Evolutionary conservation across 1,140 invertebrate species (phyloP), one percentile per base, ranked within the genome.

Genomic region (Philotrypesis tridentata): DNA sequence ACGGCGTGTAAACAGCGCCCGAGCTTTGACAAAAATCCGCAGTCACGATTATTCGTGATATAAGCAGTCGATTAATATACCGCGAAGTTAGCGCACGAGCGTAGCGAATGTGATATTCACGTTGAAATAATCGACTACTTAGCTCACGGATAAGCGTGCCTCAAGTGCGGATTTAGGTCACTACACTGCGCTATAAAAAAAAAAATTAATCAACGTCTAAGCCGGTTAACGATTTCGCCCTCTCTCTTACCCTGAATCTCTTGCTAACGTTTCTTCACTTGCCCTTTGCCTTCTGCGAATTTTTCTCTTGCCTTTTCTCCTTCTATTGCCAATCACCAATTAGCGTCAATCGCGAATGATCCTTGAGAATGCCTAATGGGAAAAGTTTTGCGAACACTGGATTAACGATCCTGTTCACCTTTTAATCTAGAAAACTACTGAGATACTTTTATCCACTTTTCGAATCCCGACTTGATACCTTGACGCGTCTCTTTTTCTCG

Each of bases 371-470:
- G 70, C 40, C 76, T 77, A 74, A 83, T 79, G 23, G 76, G 76
- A 83, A 83, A 83, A 79, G 76, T 83, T 82, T 83, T n/a, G 12
- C n/a, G 31, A 79, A 76, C 68, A 83, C 17, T 83, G 63, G 77
- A 76, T 80, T 76, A 83, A 83, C 82, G 67, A 83, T 71, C 78
- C 65, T 76, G 55, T 79, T 83, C 73, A 80, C 77, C 29, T 74
- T 83, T 83, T 76, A 83, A 80, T 83, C 82, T 75, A 55, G 61
- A 79, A 79, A 83, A 74, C 82, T 83, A 78, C 63, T 4, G 27
- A 68, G 77, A 83, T 83, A 83, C 76, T 83, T 83, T 79, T 83
- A 79, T 74, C 81, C 76, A 79, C 75, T 82, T 78, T 48, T 67
- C 33, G 75, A 79, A 79, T 75, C 27, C 55, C 65, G 11, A 43